These are phyloP conservation scores for Ophion obscuratus DNA, from an alignment of 2,888 invertebrate genomes.

Conservation along the genomic window DNA sequence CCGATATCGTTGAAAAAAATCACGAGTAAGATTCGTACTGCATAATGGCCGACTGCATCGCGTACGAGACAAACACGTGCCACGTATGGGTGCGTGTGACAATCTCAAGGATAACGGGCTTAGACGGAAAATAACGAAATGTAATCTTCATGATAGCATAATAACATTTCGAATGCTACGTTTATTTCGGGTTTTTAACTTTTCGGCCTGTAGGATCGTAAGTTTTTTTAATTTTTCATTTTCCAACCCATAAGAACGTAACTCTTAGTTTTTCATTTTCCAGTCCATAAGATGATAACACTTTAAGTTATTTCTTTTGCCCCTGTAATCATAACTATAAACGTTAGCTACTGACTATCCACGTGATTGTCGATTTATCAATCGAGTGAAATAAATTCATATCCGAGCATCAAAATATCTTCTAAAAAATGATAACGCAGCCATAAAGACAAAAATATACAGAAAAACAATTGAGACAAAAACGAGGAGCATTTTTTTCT, in stretches of 20 bases:
- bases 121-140: neutral
- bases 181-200: neutral
- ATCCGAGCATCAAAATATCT: too few relatives aligned
- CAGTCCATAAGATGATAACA: neutral
- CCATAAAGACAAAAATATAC: too few relatives aligned
- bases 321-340: neutral
- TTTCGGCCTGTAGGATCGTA: neutral
- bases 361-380: too few relatives aligned
- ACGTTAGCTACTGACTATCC: too few relatives aligned
- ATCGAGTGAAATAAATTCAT: too few relatives aligned
- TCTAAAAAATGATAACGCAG: too few relatives aligned
- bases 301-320: too few relatives aligned
- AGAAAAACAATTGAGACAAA: neutral
- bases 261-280: neutral
- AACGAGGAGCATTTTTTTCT: neutral
- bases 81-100: slow-evolving; percentile 12
- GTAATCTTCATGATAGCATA: neutral
- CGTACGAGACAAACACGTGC: slow-evolving; percentile 5
- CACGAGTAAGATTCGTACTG: neutral
- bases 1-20: neutral
- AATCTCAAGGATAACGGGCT: slow-evolving; percentile 16
- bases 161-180: neutral
- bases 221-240: too few relatives aligned
- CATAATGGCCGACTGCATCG: slow-evolving; percentile 1
- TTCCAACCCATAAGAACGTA: neutral